These are phyloP conservation scores for Sitta carolinensis DNA, from an alignment of 2,797 vertebrate species.

Conservation along the genomic window DNA sequence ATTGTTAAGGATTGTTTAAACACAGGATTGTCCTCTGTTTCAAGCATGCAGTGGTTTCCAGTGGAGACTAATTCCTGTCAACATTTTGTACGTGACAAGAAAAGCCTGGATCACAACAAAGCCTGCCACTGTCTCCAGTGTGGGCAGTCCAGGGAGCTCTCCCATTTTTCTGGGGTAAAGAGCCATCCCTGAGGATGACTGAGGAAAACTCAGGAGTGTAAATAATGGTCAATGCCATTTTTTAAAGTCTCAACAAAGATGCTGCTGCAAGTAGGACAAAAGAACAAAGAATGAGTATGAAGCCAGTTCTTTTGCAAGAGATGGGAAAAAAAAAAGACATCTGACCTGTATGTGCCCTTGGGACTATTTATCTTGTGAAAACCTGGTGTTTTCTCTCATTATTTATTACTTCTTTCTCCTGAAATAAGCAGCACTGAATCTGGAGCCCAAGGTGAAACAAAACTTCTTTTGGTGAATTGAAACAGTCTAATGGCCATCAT, in stretches of 20 bases:
- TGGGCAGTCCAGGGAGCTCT: background rate
- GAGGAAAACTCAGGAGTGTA: background rate
- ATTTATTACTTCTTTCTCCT: background rate
- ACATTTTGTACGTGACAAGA: background rate
- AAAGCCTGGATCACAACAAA: background rate
- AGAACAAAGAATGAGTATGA: background rate
- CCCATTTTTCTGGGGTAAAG: background rate
- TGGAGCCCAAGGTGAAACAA: background rate
- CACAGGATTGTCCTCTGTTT: background rate
- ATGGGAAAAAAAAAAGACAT: background rate
- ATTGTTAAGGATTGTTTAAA: background rate
- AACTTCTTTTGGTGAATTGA: background rate
- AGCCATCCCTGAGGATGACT: background rate
- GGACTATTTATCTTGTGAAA: background rate
- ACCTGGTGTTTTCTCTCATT: background rate
- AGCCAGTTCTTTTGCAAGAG: background rate
- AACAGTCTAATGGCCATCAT: background rate
- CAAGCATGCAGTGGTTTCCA: background rate
- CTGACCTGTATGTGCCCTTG: background rate
- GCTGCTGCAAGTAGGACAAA: slow-evolving; percentile 13
- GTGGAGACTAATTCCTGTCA: background rate
- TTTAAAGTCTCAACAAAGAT: background rate
- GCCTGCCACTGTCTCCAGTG: background rate
- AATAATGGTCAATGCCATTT: background rate
- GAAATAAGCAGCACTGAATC: background rate